Conservation (phyloP, 2,797 vertebrate genomes). For the Danio kyathit region DNA sequence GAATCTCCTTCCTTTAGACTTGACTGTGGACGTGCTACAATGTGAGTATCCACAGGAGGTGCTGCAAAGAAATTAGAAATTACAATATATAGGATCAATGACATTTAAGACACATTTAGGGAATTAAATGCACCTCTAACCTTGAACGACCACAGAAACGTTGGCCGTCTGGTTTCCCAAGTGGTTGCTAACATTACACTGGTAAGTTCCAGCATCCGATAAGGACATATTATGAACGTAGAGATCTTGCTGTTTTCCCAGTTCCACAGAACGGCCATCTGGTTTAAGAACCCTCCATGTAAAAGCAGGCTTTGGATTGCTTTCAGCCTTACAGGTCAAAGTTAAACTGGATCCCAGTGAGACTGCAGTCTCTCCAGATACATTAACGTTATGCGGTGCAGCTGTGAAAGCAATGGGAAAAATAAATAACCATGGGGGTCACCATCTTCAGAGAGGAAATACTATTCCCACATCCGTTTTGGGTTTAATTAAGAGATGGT, state of each 20-base stretch:
- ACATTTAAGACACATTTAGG: no score
- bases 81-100: background rate
- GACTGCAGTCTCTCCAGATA: conserved; percentile 34
- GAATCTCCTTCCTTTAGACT: conserved; percentile 74
- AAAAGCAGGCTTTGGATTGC: conserved; percentile 66
- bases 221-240: background rate
- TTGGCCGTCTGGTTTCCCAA: conserved; percentile 60
- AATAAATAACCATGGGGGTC: background rate
- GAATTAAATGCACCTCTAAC: conserved; percentile 61
- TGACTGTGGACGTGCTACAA: conserved; percentile 66
- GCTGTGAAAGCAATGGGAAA: conserved; percentile 62
- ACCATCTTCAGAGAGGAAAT: background rate
- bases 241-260: conserved; percentile 34
- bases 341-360: conserved; percentile 67
- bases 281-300: conserved; percentile 66
- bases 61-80: conserved; percentile 58
- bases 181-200: conserved; percentile 67
- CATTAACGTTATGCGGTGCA: conserved; percentile 58
- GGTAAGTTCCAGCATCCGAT: conserved; percentile 65
- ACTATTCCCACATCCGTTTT: background rate
- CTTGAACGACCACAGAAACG: conserved; percentile 62
- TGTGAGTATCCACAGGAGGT: conserved; percentile 65
- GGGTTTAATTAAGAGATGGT: background rate
- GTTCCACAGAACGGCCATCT: background rate
- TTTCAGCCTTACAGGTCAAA: conserved; percentile 71